Evolutionary conservation across 2,888 invertebrate species (phyloP), one percentile per base, ranked within the genome.

Genomic region (Diadromus collaris): DNA sequence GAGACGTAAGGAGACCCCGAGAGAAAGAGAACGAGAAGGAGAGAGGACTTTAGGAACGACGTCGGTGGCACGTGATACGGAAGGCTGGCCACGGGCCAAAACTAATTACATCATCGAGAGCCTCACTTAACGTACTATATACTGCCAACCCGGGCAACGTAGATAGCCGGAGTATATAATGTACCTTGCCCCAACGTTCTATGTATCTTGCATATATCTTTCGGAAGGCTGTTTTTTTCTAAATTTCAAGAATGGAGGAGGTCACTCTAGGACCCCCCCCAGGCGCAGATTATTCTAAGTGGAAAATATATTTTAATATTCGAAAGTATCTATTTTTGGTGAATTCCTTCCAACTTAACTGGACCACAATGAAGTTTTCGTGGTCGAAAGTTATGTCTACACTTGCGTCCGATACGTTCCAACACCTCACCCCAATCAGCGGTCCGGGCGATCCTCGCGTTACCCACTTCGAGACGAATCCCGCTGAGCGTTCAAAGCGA

Each of bases 21-120:
- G 48, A 24, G 56, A 41, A 21, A 41, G 54, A 5, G 41, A 27
- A 9, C 32, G 34, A 34, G 9, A 32, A 44, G 16, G 32, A 63
- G 68, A 41, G 41, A 68, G 58, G 67, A 78, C 73, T 73, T 73
- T 69, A 69, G 65, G 41, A 78, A 69, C 56, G 78, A 69, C 64
- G 63, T 29, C 21, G 64, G 56, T 48, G 73, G 78, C 70, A 69
- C 74, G 78, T 74, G 78, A 78, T 78, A 78, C 70, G 74, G 72
- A 70, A 70, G 41, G 58, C 65, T 78, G 78, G 78, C 78, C 70
- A 60, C 34, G 60, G 65, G 69, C 78, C 78, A 78, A 78, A 78
- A 78, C 78, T 78, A 78, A 78, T 78, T 78, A 78, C 74, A 78
- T 78, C 78, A 74, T 74, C 73, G 78, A 78, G 74, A 74, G 64